Evolutionary conservation across 2,797 vertebrate genomes (phyloP).

Genomic region (Tolypeutes matacus): DNA sequence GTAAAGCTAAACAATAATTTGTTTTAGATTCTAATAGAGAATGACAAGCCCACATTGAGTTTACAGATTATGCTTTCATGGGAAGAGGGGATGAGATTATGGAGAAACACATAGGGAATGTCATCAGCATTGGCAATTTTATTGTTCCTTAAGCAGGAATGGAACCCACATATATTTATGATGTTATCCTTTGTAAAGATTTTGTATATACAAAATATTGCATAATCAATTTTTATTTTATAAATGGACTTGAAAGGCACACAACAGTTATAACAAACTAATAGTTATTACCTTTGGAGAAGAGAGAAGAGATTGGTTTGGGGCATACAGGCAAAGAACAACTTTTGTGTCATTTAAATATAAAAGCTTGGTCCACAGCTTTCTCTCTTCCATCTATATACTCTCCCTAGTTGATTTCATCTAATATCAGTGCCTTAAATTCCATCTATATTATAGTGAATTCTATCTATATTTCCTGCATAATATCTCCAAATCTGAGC

Average conservation of each 20-base stretch:
- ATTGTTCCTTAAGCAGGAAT: not conserved
- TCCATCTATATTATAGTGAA: not conserved
- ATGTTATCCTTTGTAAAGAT: not conserved
- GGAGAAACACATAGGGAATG: fast-evolving
- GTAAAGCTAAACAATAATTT: too few relatives aligned
- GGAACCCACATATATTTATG: not conserved
- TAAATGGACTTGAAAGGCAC: not conserved
- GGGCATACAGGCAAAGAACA: not conserved
- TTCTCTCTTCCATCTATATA: not conserved
- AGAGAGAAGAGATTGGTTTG: not conserved
- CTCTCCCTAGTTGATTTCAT: not conserved
- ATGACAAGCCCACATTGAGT: not conserved
- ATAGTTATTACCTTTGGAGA: not conserved
- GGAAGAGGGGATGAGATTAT: not conserved
- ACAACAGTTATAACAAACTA: not conserved
- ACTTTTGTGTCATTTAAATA: not conserved
- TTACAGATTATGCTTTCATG: not conserved
- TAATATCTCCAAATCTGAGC: not conserved
- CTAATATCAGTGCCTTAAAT: not conserved
- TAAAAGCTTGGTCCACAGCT: not conserved
- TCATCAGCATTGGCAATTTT: not conserved
- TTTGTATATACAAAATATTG: not conserved
- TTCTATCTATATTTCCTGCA: not conserved
- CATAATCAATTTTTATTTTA: not conserved
- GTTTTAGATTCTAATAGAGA: not conserved